Base-by-base conservation (phyloP, 2,888 invertebrate species). In the Drosophila affinis region DNA sequence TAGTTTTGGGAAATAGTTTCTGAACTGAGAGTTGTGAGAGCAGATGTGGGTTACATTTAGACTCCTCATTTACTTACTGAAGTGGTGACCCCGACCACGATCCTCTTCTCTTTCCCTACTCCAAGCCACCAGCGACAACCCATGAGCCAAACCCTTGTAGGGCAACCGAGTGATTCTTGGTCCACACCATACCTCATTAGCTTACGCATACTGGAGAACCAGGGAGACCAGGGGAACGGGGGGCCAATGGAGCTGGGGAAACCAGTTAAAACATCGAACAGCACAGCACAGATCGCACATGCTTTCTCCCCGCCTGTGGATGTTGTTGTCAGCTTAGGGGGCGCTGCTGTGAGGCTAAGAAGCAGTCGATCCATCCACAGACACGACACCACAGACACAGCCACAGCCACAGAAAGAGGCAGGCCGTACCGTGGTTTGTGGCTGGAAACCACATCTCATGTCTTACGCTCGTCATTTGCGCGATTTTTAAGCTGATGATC, bases 401-500 rank as follows among this genome's bases (percentile, higher is more conserved):
- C 4, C 24, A 24, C 24, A 24, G 24, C 3, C 4, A 4, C 24
- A 24, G 24, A 5, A 5, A 3, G 0, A 4, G 24, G 5, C 24
- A 21, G 62, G 24, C 52, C 60, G 7, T 14, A 6, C 14, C 7
- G 14, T 14, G n/a, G n/a, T 39, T 1, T 32, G 39, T 14, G 39
- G 14, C 39, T 39, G 32, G 34, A 24, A 49, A 46, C 74, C 59
- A 58, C 73, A 65, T 61, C 69, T 75, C 78, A 81, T 89, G 89
- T 87, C 86, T 87, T 87, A 87, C 65, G 88, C 89, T 89, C 89
- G 83, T 90, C 90, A 91, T 89, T 90, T 87, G 88, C 73, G 87
- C 87, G 89, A 88, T 90, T 87, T 88, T 90, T 90, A 89, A 89
- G 88, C 90, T 90, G 91, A 90, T 90, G 91, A 90, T 90, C 91